These are phyloP conservation scores for Heteractis magnifica DNA, from an alignment of 92 coral and sea anemone species.

Conservation along the genomic window DNA sequence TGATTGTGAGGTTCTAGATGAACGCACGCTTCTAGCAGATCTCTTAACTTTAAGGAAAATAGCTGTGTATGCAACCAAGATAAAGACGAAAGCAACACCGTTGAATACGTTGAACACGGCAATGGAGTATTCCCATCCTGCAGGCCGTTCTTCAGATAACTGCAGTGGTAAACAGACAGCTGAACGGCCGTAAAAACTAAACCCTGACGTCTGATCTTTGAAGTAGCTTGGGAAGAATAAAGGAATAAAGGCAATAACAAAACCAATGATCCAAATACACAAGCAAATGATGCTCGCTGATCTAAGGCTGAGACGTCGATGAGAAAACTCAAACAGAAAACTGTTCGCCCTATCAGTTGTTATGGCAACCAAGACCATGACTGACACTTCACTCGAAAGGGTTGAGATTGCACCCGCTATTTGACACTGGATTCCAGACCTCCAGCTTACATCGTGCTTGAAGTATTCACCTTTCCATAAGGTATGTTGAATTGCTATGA, in stretches of 20 bases:
- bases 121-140: conserved; percentile 74
- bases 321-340: conserved; percentile 53
- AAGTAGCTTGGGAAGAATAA: conserved; percentile 46
- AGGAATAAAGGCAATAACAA: conserved; percentile 44
- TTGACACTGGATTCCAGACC: conserved; percentile 48
- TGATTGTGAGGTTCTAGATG: conserved; percentile 10
- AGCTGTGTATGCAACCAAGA: conserved; percentile 52
- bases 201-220: conserved; percentile 29
- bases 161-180: conserved; percentile 70
- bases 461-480: conserved; percentile 65
- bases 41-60: conserved; percentile 37
- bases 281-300: conserved; percentile 39
- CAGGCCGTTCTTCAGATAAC: conserved; percentile 50
- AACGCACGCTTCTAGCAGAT: conserved; percentile 14
- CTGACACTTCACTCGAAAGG: conserved; percentile 69
- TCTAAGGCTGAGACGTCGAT: conserved; percentile 28
- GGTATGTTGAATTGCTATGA: conserved; percentile 52
- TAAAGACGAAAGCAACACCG: conserved; percentile 58
- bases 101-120: conserved; percentile 57
- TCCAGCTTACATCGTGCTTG: conserved; percentile 62
- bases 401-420: conserved; percentile 65
- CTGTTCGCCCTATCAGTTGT: conserved; percentile 59
- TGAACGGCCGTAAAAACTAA: conserved; percentile 64
- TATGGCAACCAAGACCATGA: conserved; percentile 46
- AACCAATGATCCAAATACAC: conserved; percentile 45